Percentiles rank a stretch among this genome's conserved stretches.
These are phyloP conservation scores for Atta texana DNA, from an alignment of 1,140 invertebrate species.

Conservation along the genomic window DNA sequence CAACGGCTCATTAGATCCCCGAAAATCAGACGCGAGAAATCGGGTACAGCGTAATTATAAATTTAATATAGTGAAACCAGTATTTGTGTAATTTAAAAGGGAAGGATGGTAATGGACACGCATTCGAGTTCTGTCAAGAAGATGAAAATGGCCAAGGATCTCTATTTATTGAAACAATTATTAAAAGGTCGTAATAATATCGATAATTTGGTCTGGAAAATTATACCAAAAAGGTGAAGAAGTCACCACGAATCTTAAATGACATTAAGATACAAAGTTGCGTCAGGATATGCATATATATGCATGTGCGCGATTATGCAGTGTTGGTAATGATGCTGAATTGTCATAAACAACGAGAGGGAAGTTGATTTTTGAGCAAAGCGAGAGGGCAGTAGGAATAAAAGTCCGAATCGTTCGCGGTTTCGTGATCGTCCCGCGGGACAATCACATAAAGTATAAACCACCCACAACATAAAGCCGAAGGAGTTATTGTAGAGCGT, in stretches of 20 bases:
- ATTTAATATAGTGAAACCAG: neutral
- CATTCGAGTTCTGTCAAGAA: neutral
- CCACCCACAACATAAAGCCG: slow-evolving; percentile 84
- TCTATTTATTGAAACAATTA: slow-evolving; percentile 9
- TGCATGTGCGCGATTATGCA: slow-evolving; percentile 14
- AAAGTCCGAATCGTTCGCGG: slow-evolving; percentile 78
- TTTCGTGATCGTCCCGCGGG: slow-evolving; percentile 79
- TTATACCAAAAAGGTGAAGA: neutral
- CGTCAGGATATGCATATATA: neutral
- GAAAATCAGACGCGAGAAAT: slow-evolving; percentile 17
- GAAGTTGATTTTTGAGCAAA: slow-evolving; percentile 41
- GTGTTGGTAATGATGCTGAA: slow-evolving; percentile 63
- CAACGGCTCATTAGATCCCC: slow-evolving; percentile 43
- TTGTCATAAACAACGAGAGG: slow-evolving; percentile 67
- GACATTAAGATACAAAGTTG: neutral
- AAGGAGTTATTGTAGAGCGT: slow-evolving; percentile 83
- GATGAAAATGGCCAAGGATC: neutral
- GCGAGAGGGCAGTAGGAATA: slow-evolving; percentile 74
- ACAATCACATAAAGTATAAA: slow-evolving; percentile 82
- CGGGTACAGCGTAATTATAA: slow-evolving; percentile 1
- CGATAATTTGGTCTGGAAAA: slow-evolving; percentile 5
- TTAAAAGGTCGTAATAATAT: neutral
- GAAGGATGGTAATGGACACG: neutral
- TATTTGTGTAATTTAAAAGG: neutral
- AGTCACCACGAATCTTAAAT: too few relatives aligned